Conservation (phyloP, 2,888 invertebrate genomes). For the Caenorhabditis drosophilae region DNA sequence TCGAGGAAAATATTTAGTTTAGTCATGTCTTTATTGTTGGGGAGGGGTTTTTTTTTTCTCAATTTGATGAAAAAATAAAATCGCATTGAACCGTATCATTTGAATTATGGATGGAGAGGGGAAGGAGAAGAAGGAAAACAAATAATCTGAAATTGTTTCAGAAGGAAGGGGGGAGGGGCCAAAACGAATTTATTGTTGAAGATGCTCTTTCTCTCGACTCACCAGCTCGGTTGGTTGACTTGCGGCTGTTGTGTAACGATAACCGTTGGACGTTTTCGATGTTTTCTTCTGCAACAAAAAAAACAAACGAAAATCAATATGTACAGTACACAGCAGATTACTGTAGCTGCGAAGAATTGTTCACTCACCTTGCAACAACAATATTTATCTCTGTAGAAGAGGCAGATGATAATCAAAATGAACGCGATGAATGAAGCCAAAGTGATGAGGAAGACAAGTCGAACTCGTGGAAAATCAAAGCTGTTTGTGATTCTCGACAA, state of each 20-base stretch:
- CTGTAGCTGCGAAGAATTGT: not conserved
- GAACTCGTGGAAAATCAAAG: conserved; percentile 23
- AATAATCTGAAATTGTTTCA: no score
- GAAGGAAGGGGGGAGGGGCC: no score
- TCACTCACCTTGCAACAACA: conserved; percentile 31
- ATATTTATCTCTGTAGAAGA: conserved; percentile 14
- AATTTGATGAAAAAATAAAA: no score
- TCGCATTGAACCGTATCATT: no score
- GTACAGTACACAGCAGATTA: not conserved
- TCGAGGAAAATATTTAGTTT: not conserved
- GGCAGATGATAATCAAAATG: conserved; percentile 12
- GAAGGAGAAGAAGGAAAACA: no score
- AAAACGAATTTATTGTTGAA: conserved; percentile 38
- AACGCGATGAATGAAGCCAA: conserved; percentile 19
- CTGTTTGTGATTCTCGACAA: conserved; percentile 24
- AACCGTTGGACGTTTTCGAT: conserved; percentile 45
- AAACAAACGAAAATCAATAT: not conserved
- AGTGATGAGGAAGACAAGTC: conserved; percentile 21
- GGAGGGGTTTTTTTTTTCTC: no score
- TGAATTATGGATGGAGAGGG: not conserved
- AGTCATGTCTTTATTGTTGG: not conserved
- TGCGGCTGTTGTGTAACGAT: conserved; percentile 40
- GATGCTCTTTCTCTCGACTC: conserved; percentile 50
- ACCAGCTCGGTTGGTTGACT: conserved; percentile 40
- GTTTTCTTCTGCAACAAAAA: conserved; percentile 22